These are phyloP conservation scores for Acanthisitta chloris DNA, from an alignment of 2,113 vertebrate genomes.

Conservation along the genomic window DNA sequence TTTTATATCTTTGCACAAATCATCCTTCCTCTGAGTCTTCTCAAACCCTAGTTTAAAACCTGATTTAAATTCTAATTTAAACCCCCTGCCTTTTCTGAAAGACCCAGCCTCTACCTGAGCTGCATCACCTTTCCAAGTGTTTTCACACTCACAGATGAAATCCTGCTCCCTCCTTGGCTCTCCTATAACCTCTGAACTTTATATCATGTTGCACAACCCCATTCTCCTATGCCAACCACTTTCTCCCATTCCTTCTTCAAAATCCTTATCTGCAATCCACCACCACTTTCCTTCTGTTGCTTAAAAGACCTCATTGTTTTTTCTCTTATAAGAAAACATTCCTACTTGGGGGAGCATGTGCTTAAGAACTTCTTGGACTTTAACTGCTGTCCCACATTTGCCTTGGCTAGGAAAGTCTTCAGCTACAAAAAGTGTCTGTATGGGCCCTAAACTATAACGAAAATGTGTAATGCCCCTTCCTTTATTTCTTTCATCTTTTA, in stretches of 20 bases:
- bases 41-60: too few species aligned
- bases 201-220: neutral
- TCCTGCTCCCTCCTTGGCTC: neutral
- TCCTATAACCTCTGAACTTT: neutral
- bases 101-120: neutral
- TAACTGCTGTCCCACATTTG: neutral
- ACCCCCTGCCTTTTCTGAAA: neutral
- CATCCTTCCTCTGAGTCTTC: neutral
- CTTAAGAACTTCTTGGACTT: neutral
- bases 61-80: too few species aligned
- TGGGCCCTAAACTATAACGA: neutral
- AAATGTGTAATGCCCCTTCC: neutral
- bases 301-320: neutral
- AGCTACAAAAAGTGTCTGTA: neutral
- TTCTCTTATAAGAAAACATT: neutral
- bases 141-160: neutral
- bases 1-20: neutral
- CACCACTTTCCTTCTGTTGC: conserved; percentile 31
- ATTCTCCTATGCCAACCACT: neutral
- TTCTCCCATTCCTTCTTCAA: conserved; percentile 23
- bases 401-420: neutral
- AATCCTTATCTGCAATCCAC: conserved; percentile 25
- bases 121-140: neutral
- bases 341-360: neutral
- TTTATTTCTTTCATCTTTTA: neutral